These are phyloP conservation scores for Pipistrellus pygmaeus DNA, from an alignment of 2,797 vertebrate species.

Conservation along the genomic window DNA sequence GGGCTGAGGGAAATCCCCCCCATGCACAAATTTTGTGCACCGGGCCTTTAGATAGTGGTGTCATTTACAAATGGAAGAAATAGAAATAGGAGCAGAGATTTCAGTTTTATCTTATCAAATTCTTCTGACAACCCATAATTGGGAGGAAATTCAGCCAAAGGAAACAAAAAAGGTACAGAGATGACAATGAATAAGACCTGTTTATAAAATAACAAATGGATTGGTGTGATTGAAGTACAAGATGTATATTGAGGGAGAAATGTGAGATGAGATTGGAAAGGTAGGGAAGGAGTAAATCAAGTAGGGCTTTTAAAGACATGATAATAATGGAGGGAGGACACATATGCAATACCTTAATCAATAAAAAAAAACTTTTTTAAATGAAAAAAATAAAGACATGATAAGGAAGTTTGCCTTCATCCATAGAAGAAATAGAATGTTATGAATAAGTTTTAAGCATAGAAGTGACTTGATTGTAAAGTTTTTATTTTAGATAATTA, in stretches of 20 bases:
- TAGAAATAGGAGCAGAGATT: not conserved
- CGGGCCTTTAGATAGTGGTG: not conserved
- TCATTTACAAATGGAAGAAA: not conserved
- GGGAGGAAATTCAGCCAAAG: not conserved
- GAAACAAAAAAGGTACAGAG: not conserved
- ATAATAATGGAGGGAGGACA: not conserved
- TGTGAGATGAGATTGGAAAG: not conserved
- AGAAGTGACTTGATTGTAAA: not conserved
- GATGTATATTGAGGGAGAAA: not conserved
- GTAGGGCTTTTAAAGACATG: not conserved
- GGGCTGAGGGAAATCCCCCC: no score
- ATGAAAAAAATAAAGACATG: not conserved
- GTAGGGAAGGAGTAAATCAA: not conserved
- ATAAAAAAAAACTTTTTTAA: no score
- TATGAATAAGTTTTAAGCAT: not conserved
- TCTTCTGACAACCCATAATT: not conserved
- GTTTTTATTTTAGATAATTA: slow-evolving; percentile 15
- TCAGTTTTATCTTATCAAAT: not conserved
- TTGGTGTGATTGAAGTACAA: not conserved
- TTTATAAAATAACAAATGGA: not conserved
- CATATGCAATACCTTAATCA: no score
- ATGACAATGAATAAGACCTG: not conserved
- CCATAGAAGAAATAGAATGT: not conserved
- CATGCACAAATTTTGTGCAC: no score
- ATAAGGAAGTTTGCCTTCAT: not conserved